phyloP scores from a whole-genome alignment of 2,888 invertebrate species.

The Scotopteryx bipunctaria region DNA sequence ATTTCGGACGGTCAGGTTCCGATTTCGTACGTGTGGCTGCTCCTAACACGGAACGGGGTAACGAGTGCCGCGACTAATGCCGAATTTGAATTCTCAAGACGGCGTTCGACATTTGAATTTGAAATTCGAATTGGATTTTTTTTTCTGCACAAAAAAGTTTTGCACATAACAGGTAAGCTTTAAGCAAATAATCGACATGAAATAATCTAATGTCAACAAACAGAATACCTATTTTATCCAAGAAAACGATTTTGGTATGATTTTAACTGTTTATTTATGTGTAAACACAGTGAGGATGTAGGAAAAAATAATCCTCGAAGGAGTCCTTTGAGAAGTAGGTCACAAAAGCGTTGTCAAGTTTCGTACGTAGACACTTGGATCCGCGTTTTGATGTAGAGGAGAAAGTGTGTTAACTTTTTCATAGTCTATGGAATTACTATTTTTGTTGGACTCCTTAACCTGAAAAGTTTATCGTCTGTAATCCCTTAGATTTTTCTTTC shows the following conservation, averaged over 20 bases:
- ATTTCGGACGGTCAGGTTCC: constrained; percentile 71
- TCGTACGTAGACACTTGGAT: constrained; percentile 43
- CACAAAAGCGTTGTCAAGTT: constrained; percentile 54
- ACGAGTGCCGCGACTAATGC: constrained; percentile 51
- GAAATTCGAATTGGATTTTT: constrained; percentile 34
- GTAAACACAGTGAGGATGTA: constrained; percentile 50
- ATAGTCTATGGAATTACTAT: constrained; percentile 5
- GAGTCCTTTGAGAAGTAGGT: constrained; percentile 63
- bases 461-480: background rate
- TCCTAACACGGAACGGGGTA: constrained; percentile 45
- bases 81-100: constrained; percentile 50
- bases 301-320: constrained; percentile 48
- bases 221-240: constrained; percentile 43
- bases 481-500: background rate
- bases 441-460: background rate
- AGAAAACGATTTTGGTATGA: constrained; percentile 49
- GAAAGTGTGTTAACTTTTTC: constrained; percentile 10
- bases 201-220: constrained; percentile 29
- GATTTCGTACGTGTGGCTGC: constrained; percentile 54
- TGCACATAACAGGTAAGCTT: constrained; percentile 1
- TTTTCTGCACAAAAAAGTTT: constrained; percentile 15
- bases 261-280: constrained; percentile 54
- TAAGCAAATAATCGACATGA: constrained; percentile 10
- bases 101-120: constrained; percentile 37
- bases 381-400: constrained; percentile 23